A percentile compares a stretch with the other conserved stretches of the same genome.
Evolutionary conservation across 2,888 invertebrate species (phyloP).

Genomic region (Eupithecia vulgata): DNA sequence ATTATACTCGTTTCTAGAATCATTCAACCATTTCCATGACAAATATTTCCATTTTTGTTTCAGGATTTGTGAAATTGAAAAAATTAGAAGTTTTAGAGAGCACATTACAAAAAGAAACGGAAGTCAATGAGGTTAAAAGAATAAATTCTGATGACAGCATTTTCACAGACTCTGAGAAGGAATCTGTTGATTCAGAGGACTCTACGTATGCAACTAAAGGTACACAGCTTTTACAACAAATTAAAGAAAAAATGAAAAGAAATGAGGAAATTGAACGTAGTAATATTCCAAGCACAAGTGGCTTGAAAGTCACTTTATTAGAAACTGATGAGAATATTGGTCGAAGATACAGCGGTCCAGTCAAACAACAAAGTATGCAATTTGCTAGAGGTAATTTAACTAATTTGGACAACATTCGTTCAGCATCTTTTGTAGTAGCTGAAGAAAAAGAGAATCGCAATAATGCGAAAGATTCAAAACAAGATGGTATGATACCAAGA

Average conservation of each 20-base stretch:
- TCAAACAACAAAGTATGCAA: slow-evolving; percentile 60
- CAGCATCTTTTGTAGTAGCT: slow-evolving; percentile 46
- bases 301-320: slow-evolving; percentile 44
- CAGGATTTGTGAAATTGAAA: slow-evolving; percentile 85
- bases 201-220: slow-evolving; percentile 57
- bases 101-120: slow-evolving; percentile 64
- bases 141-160: slow-evolving; percentile 68
- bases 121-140: slow-evolving; percentile 46
- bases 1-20: neutral
- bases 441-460: slow-evolving; percentile 55
- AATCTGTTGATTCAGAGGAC: slow-evolving; percentile 73
- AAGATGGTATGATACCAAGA: slow-evolving; percentile 57
- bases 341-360: slow-evolving; percentile 66
- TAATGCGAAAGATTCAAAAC: slow-evolving; percentile 47
- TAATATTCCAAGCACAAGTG: slow-evolving; percentile 32
- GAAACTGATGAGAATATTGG: slow-evolving; percentile 47
- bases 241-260: slow-evolving; percentile 53
- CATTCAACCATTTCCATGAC: neutral
- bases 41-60: slow-evolving; percentile 36
- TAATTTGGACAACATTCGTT: slow-evolving; percentile 56
- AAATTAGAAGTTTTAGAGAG: slow-evolving; percentile 80
- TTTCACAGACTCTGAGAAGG: slow-evolving; percentile 77
- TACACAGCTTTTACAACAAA: slow-evolving; percentile 59
- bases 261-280: slow-evolving; percentile 39
- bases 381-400: slow-evolving; percentile 59